Conservation (phyloP, 2,113 vertebrate species). For the Diadophis punctatus region DNA sequence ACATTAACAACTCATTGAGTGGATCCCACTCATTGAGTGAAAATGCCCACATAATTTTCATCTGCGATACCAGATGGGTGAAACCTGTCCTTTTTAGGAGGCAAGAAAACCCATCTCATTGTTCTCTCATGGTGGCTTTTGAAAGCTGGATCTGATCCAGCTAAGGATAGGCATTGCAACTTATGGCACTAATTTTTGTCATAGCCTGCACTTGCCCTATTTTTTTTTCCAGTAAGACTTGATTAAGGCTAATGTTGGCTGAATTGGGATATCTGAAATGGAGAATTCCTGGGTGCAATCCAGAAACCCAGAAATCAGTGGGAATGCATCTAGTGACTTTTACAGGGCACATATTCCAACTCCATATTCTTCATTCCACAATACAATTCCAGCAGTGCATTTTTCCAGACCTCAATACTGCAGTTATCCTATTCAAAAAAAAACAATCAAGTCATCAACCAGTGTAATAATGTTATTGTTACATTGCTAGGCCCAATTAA, state of each 20-base stretch:
- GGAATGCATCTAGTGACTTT: neutral
- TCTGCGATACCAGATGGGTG: neutral
- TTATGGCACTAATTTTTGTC: neutral
- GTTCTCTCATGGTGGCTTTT: neutral
- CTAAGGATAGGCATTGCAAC: neutral
- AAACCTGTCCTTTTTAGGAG: neutral
- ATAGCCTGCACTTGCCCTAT: neutral
- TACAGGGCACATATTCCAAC: neutral
- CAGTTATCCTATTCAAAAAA: neutral
- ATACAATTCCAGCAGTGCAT: neutral
- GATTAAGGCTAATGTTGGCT: neutral
- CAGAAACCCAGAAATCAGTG: neutral
- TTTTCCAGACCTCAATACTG: neutral
- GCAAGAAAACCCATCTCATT: neutral
- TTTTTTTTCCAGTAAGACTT: neutral
- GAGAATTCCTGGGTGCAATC: neutral
- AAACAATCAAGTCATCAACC: neutral
- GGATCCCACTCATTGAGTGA: neutral
- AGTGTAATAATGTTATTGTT: slow-evolving; percentile 21
- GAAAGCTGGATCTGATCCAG: neutral
- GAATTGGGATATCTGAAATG: neutral
- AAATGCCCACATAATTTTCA: neutral
- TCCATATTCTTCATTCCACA: neutral
- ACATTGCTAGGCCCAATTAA: slow-evolving; percentile 32
- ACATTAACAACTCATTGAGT: neutral